phyloP scores from a whole-genome alignment of 2,113 vertebrate genomes.

The Ammodytes marinus region DNA sequence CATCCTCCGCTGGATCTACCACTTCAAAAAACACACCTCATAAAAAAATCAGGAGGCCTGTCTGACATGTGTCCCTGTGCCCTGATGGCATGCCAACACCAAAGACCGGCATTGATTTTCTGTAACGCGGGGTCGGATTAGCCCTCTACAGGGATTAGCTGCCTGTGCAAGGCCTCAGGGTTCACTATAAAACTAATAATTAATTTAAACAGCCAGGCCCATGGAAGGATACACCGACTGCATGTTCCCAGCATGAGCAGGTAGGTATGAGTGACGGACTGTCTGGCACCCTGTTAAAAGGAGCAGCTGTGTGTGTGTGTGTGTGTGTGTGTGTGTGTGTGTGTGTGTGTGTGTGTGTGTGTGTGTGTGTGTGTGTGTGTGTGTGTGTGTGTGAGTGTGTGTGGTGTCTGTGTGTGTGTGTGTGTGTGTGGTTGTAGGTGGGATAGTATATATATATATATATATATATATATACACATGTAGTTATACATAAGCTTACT shows the following conservation, averaged over 20 bases:
- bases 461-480: too few species aligned
- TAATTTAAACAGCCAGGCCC: slow-evolving; percentile 88
- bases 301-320: slow-evolving; percentile 50
- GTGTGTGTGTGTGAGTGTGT: too few species aligned
- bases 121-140: slow-evolving; percentile 88
- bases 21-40: slow-evolving; percentile 86
- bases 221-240: slow-evolving; percentile 83
- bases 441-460: too few species aligned
- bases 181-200: slow-evolving; percentile 90
- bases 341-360: too few species aligned
- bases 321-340: too few species aligned
- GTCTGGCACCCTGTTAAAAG: slow-evolving; percentile 54
- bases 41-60: slow-evolving; percentile 86
- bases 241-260: slow-evolving; percentile 68
- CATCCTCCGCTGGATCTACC: slow-evolving; percentile 78
- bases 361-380: too few species aligned
- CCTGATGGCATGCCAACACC: slow-evolving; percentile 85
- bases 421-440: too few species aligned
- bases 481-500: not conserved
- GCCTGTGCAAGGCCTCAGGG: slow-evolving; percentile 87
- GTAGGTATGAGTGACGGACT: slow-evolving; percentile 75
- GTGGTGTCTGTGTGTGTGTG: too few species aligned
- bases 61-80: slow-evolving; percentile 88
- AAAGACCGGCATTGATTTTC: slow-evolving; percentile 91
- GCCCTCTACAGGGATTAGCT: slow-evolving; percentile 89